Base-by-base conservation (phyloP, 2,113 vertebrate species). In the Ctenomys sociabilis region DNA sequence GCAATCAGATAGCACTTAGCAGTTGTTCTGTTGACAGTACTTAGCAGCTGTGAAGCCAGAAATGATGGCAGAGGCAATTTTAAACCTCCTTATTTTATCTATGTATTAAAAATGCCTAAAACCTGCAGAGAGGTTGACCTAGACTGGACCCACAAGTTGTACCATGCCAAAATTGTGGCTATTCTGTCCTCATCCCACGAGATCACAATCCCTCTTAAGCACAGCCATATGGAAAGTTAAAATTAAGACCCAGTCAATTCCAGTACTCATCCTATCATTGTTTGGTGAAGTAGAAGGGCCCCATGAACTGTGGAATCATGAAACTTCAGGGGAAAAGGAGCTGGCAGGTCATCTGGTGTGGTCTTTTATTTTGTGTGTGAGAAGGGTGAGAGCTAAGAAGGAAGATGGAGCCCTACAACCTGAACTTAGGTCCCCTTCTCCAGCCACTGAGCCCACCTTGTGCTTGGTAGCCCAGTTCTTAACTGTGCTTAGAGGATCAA, bases 241-340 rank as follows among this genome's bases (percentile, higher is more conserved):
- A 52, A 32, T 35, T 52, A 86, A 37, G 59, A 40, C 30, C 49
- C 57, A 21, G 64, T 17, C 35, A 66, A 43, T 49, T 82, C n/a
- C 52, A 14, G 19, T 43, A 70, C 83, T n/a, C 61, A 73, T 16
- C 28, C 77, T 54, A 10, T 9, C 35, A 19, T 85, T 61, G 5
- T 86, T 17, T 73, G 66, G 78, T 82, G 85, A 86, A 83, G 70
- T 21, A 17, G 75, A 91, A 94, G 90, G 26, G 78, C 37, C 57
- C 80, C 75, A 75, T 40, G 78, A 45, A 49, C 40, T 59, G 57
- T 26, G 14, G 80, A 75, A 72, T 85, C 61, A 61, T 12, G 21
- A 82, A 73, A 35, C 32, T 19, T 13, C 14, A n/a, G 11, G 72
- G 59, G 40, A 68, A 84, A 80, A n/a, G 37, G 68, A 92, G 21